Base-by-base conservation (phyloP, 2,888 invertebrate genomes). In the Leucoma salicis region DNA sequence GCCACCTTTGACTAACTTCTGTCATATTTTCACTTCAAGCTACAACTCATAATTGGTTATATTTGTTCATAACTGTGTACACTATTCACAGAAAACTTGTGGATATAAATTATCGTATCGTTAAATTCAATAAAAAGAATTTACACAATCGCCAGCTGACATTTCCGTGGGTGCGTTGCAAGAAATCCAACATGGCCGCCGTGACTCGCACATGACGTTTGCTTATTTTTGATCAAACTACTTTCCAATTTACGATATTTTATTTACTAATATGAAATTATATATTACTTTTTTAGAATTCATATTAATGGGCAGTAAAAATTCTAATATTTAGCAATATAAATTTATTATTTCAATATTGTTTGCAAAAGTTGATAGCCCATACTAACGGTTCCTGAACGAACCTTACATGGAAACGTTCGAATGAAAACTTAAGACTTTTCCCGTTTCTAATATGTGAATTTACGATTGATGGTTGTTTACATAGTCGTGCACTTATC, bases 161-260 rank as follows among this genome's bases (percentile, higher is more conserved):
- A 89, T 89, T 85, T 89, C 88, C 86, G 78, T 79, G 77, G n/a
- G 76, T 86, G 86, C 85, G 87, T 87, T 88, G 84, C 80, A 84
- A 77, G 82, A 86, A 85, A 85, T 86, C 85, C 87, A 90, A 90
- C 79, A 90, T 90, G 90, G 90, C 90, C 76, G 86, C 76, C 79
- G 71, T 78, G 80, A 80, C 72, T 84, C 68, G 71, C 74, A 78
- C 71, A 82, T 83, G 85, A 85, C 86, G 84, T 86, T 84, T 75
- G 27, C 70, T 51, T 43, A 59, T 50, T 57, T 68, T 57, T 54
- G 55, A 49, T 71, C 72, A 74, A 68, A 62, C 62, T 51, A 52
- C 49, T 45, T 58, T 53, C 55, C 39, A 21, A 21, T 8, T 21
- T 8, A 8, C 6, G 1, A 21, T 8, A 8, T 5, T 21, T 21